Percentiles rank a stretch among this genome's conserved stretches.
These are phyloP conservation scores for Porites australiensis DNA, from an alignment of 64 coral and sea anemone genomes.

Conservation along the genomic window DNA sequence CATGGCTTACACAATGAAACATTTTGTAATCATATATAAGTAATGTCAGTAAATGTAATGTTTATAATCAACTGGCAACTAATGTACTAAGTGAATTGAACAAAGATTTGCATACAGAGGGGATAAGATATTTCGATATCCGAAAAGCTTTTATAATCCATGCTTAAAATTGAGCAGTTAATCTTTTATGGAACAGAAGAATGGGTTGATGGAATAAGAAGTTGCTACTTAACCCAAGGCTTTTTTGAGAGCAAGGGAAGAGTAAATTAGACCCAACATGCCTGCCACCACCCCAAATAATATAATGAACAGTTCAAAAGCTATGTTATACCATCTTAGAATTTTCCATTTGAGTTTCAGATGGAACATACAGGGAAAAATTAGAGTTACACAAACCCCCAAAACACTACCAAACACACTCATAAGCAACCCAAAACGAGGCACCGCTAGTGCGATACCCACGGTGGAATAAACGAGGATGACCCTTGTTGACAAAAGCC, in stretches of 20 bases:
- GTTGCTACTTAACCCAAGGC: not conserved
- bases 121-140: too few relatives aligned
- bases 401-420: slow-evolving; percentile 88
- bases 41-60: too few relatives aligned
- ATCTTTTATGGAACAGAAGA: too few relatives aligned
- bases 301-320: slow-evolving; percentile 63
- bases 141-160: too few relatives aligned
- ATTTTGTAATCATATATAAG: too few relatives aligned
- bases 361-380: slow-evolving; percentile 90
- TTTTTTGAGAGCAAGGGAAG: slow-evolving; percentile 65
- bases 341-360: slow-evolving; percentile 66
- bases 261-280: slow-evolving; percentile 68
- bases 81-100: too few relatives aligned
- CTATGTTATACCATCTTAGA: slow-evolving; percentile 55
- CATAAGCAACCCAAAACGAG: slow-evolving; percentile 88
- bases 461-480: slow-evolving; percentile 70
- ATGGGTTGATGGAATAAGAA: too few relatives aligned
- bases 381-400: slow-evolving; percentile 74
- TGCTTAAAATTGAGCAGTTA: too few relatives aligned
- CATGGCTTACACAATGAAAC: too few relatives aligned
- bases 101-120: too few relatives aligned
- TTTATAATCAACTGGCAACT: too few relatives aligned
- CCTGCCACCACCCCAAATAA: slow-evolving; percentile 72
- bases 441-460: slow-evolving; percentile 78
- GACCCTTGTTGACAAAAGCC: slow-evolving; percentile 57